Evolutionary conservation across 2,113 vertebrate species (phyloP).

Genomic region (Xiphias gladius): DNA sequence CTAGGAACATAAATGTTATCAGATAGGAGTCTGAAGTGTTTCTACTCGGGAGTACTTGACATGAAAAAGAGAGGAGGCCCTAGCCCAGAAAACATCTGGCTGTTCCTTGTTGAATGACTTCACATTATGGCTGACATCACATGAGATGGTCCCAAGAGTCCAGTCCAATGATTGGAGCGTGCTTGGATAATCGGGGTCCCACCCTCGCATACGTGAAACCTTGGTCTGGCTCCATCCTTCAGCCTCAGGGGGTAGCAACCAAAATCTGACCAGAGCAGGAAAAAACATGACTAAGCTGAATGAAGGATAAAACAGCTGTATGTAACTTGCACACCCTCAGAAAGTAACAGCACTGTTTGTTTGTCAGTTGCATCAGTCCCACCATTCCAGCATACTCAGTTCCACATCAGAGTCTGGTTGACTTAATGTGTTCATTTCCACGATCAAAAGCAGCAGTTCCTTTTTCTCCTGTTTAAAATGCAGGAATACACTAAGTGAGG

Average conservation of each 20-base stretch:
- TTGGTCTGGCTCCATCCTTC: conserved; percentile 34
- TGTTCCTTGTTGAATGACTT: conserved; percentile 52
- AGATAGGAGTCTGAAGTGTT: conserved; percentile 5
- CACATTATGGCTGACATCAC: conserved; percentile 69
- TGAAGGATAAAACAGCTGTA: conserved; percentile 38
- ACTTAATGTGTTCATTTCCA: conserved; percentile 1
- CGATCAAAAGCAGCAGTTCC: conserved; percentile 38
- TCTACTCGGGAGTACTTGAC: conserved; percentile 5
- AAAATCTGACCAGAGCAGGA: conserved; percentile 26
- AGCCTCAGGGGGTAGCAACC: conserved; percentile 23
- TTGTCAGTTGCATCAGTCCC: conserved; percentile 7
- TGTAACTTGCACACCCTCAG: not conserved
- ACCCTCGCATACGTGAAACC: conserved; percentile 56
- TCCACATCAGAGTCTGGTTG: not conserved
- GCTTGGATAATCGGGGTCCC: conserved; percentile 60
- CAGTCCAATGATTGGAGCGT: conserved; percentile 53
- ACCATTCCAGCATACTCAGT: not conserved
- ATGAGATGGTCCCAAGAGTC: conserved; percentile 63
- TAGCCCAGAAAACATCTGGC: conserved; percentile 60
- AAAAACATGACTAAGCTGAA: conserved; percentile 42
- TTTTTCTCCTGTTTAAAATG: conserved; percentile 41
- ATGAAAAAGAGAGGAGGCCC: conserved; percentile 10
- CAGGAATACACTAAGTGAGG: not conserved
- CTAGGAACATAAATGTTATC: not conserved
- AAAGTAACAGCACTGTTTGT: conserved; percentile 5